These are phyloP conservation scores for Nysson spinosus DNA, from an alignment of 2,888 invertebrate genomes.

Conservation along the genomic window DNA sequence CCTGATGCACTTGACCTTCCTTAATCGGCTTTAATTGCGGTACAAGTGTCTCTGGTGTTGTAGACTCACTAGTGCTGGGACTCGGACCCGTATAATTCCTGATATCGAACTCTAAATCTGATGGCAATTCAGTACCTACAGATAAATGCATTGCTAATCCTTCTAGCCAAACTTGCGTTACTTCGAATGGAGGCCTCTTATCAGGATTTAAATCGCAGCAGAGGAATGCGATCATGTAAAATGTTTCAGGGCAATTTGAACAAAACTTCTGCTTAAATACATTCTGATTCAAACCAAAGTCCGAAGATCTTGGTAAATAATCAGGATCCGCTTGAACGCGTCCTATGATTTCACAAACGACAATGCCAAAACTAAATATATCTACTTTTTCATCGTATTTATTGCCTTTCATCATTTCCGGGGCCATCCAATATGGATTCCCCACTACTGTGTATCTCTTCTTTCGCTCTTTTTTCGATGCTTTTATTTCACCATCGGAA, in stretches of 20 bases:
- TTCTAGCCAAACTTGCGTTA: slow-evolving; percentile 93
- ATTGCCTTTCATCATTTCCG: slow-evolving; percentile 98
- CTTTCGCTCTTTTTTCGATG: slow-evolving; percentile 84
- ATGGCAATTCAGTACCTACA: slow-evolving; percentile 82
- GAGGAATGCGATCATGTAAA: slow-evolving; percentile 92
- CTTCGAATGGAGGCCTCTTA: slow-evolving; percentile 93
- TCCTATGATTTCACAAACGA: slow-evolving; percentile 97
- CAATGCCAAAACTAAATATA: slow-evolving; percentile 96
- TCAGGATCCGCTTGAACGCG: slow-evolving; percentile 97
- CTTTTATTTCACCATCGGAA: slow-evolving; percentile 77
- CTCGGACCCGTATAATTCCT: slow-evolving; percentile 83
- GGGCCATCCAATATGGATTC: slow-evolving; percentile 99
- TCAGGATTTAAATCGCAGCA: slow-evolving; percentile 96
- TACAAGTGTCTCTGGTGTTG: slow-evolving; percentile 80
- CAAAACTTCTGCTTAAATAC: slow-evolving; percentile 93
- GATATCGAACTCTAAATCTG: slow-evolving; percentile 86
- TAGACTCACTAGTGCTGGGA: slow-evolving; percentile 81
- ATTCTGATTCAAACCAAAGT: slow-evolving; percentile 94
- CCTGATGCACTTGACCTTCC: slow-evolving; percentile 78
- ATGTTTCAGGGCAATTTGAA: slow-evolving; percentile 88
- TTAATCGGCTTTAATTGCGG: slow-evolving; percentile 80
- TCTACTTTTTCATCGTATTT: slow-evolving; percentile 98
- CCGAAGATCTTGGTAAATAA: slow-evolving; percentile 91
- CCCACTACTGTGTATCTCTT: slow-evolving; percentile 97
- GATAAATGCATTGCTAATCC: slow-evolving; percentile 86